Evolutionary conservation across 2,797 vertebrate genomes (phyloP).

Genomic region (Sylvilagus floridanus): DNA sequence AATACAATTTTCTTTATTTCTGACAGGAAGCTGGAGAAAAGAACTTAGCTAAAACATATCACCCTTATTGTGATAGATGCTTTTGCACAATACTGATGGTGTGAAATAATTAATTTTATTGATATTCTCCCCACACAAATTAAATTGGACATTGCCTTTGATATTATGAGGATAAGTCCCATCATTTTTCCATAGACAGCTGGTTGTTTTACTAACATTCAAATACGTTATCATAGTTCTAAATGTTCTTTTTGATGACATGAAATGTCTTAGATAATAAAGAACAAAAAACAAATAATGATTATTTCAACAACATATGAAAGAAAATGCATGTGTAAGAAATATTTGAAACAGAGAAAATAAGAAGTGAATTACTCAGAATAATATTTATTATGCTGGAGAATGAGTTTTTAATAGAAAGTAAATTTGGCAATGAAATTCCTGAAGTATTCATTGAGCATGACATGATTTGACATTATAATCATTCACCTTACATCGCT

Average conservation of each 20-base stretch:
- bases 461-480: constrained; percentile 25
- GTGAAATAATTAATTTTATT: not conserved
- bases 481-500: not conserved
- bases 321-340: not conserved
- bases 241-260: not conserved
- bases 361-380: not conserved
- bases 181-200: not conserved
- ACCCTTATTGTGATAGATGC: not conserved
- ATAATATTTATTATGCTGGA: not conserved
- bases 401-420: constrained; percentile 47
- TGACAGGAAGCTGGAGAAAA: not conserved
- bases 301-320: not conserved
- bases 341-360: constrained; percentile 11
- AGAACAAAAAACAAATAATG: not conserved
- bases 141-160: not conserved
- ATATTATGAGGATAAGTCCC: not conserved
- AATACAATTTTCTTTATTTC: not conserved
- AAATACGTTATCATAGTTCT: not conserved
- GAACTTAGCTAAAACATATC: not conserved
- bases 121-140: not conserved
- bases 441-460: not conserved
- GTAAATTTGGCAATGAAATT: not conserved
- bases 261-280: not conserved
- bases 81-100: not conserved
- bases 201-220: not conserved